Evolutionary conservation across 2,888 invertebrate genomes (phyloP), one percentile per base, ranked within the genome.

Genomic region (Pasiphila rectangulata): DNA sequence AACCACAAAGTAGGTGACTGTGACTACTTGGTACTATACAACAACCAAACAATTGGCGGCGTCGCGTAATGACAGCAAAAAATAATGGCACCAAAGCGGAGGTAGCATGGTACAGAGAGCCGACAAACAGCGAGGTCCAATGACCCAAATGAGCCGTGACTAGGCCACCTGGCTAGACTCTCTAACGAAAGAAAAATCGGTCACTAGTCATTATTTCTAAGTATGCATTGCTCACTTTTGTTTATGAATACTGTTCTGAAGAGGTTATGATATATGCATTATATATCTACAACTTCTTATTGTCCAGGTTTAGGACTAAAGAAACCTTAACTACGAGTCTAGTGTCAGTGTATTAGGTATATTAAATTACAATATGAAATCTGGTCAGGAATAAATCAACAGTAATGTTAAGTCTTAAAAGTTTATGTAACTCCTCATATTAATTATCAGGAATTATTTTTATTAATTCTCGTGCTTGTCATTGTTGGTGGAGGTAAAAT

Each of bases 81-180:
- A 83, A 76, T 76, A 71, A 78, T 77, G 61, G 69, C 72, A 69
- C 70, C 75, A 32, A 16, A 19, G 32, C 32, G 74, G 68, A 72
- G 76, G 74, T 48, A 37, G 39, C 37, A 32, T 72, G 73, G 68
- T 58, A 72, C 65, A 56, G 67, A 67, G 68, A 67, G 64, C 69
- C 79, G 72, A 75, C 79, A 73, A 83, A 79, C 83, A 76, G 82
- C 72, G 83, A 86, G 82, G 85, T 85, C 84, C 83, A 85, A 83
- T 87, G 85, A 88, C 87, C 88, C 79, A 87, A 84, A 85, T 88
- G 79, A 76, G 70, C 74, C 74, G 77, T 75, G 75, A 82, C 80
- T 83, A 76, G 82, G 80, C 73, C 83, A 74, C 65, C 64, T 69
- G 77, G 75, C 64, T 71, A 79, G 75, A 70, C 74, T 66, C 67